These are phyloP conservation scores for Axinella damicornis DNA, from an alignment of 37 sponge, comb jelly and placozoan species.

Conservation along the genomic window DNA sequence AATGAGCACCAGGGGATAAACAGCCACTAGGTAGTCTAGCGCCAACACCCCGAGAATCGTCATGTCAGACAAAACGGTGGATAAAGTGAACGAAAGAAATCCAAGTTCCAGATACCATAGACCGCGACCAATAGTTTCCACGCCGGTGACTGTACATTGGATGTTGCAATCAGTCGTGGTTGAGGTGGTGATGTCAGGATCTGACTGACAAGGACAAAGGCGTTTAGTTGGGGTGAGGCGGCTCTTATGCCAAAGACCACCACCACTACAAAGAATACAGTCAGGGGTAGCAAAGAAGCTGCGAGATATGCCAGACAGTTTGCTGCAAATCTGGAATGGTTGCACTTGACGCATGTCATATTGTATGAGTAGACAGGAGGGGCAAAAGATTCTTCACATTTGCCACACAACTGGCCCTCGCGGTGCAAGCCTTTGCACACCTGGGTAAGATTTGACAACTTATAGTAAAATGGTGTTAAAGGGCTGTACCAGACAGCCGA, in stretches of 20 bases:
- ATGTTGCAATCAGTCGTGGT: not conserved
- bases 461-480: no score
- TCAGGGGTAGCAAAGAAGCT: not conserved
- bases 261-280: not conserved
- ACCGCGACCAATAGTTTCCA: not conserved
- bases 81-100: not conserved
- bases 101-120: not conserved
- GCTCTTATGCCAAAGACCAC: not conserved
- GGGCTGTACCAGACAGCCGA: no score
- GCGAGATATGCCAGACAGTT: not conserved
- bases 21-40: not conserved
- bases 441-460: no score
- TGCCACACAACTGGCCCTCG: not conserved
- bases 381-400: not conserved
- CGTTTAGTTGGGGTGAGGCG: not conserved
- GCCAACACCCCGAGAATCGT: not conserved
- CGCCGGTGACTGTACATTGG: not conserved
- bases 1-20: not conserved
- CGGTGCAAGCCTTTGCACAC: not conserved
- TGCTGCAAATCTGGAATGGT: not conserved
- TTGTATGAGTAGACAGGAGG: slow-evolving; percentile 6
- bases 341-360: not conserved
- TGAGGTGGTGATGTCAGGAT: not conserved
- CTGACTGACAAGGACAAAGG: not conserved
- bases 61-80: not conserved